These are phyloP conservation scores for Phyllotis vaccarum DNA, from an alignment of 2,797 vertebrate species.

Conservation along the genomic window DNA sequence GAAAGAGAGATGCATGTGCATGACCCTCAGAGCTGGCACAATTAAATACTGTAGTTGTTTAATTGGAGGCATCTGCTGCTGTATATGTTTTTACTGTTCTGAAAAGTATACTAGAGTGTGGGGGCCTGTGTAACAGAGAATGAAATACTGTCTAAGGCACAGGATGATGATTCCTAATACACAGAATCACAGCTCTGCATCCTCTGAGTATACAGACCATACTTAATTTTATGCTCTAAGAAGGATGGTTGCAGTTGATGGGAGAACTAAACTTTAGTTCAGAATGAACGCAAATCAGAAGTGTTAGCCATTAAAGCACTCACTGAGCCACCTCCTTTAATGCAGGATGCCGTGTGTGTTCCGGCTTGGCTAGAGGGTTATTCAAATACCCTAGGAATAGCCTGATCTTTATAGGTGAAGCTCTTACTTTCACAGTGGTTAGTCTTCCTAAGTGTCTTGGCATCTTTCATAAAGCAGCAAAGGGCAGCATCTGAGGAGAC, in stretches of 20 bases:
- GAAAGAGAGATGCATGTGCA: conserved; percentile 33
- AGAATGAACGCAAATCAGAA: conserved; percentile 43
- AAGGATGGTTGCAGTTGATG: not conserved
- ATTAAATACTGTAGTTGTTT: conserved; percentile 26
- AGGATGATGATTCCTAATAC: not conserved
- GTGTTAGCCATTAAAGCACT: not conserved
- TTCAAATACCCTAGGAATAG: conserved; percentile 66
- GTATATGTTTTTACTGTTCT: not conserved
- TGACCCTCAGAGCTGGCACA: not conserved
- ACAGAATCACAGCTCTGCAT: not conserved
- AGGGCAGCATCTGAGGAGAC: conserved; percentile 3
- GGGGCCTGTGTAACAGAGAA: not conserved
- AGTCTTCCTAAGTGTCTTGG: conserved; percentile 50
- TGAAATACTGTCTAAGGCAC: conserved; percentile 7
- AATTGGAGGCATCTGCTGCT: conserved; percentile 21
- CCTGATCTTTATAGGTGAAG: conserved; percentile 73
- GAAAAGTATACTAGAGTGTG: not conserved
- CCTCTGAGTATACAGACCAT: not conserved
- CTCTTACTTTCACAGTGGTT: conserved; percentile 53
- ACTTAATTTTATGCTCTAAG: conserved; percentile 1
- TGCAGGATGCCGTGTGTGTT: conserved; percentile 6
- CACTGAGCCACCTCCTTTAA: conserved; percentile 28
- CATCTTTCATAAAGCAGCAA: conserved; percentile 52
- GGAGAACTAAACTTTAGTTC: conserved; percentile 37
- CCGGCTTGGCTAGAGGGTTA: conserved; percentile 57